These are phyloP conservation scores for Myanophis thanlyinensis DNA, from an alignment of 2,113 vertebrate species.

Conservation along the genomic window DNA sequence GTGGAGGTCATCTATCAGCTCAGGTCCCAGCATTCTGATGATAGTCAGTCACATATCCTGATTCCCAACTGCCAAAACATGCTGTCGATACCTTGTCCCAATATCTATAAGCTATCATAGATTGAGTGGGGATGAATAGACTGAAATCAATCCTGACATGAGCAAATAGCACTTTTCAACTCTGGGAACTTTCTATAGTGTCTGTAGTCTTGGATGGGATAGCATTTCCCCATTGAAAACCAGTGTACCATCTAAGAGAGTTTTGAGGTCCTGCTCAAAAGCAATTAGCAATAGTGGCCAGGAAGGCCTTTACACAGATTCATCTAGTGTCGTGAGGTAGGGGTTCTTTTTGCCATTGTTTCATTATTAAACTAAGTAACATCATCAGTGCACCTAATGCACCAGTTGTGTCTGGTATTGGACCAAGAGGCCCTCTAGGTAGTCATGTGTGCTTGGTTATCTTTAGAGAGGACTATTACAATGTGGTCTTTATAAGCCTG, in stretches of 20 bases:
- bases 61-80: neutral
- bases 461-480: neutral
- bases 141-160: neutral
- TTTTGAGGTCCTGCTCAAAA: neutral
- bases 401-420: neutral
- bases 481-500: neutral
- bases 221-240: neutral
- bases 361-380: neutral
- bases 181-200: neutral
- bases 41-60: neutral
- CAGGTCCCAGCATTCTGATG: neutral
- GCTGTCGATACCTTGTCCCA: neutral
- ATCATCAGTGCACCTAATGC: neutral
- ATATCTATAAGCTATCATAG: neutral
- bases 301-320: neutral
- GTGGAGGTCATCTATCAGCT: neutral
- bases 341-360: neutral
- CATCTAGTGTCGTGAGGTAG: neutral
- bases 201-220: neutral
- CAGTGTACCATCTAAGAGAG: neutral
- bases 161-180: neutral
- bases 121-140: neutral
- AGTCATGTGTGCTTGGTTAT: neutral
- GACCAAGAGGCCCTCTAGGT: neutral
- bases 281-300: neutral